Evolutionary conservation across 23 tunicate species (phyloP).

Genomic region (Diplosoma virens): DNA sequence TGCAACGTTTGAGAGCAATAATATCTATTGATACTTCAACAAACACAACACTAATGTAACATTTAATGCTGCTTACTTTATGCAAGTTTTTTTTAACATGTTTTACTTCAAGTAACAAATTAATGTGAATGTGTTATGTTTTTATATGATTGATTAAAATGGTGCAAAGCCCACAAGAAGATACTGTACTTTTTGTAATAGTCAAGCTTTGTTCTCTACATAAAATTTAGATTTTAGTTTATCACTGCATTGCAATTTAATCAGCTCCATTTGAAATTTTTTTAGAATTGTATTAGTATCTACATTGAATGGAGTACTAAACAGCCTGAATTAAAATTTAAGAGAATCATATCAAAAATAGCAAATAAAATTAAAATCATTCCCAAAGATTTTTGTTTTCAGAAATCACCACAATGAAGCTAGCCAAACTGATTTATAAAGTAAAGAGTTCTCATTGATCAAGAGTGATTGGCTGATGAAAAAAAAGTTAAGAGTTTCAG

Average conservation of each 20-base stretch:
- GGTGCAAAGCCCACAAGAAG: background rate
- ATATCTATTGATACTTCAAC: conserved; percentile 1
- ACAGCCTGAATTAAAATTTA: background rate
- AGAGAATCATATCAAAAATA: background rate
- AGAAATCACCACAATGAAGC: too few relatives aligned
- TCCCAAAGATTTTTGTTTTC: too few relatives aligned
- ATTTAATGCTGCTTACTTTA: conserved; percentile 8
- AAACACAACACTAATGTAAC: conserved; percentile 8
- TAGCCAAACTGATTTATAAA: too few relatives aligned
- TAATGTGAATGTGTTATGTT: background rate
- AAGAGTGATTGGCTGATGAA: too few relatives aligned
- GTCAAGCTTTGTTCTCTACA: background rate
- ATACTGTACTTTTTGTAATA: background rate
- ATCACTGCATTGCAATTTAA: background rate
- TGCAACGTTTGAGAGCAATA: background rate
- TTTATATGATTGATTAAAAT: background rate
- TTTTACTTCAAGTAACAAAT: background rate
- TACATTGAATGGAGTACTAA: background rate
- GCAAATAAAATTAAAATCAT: too few relatives aligned
- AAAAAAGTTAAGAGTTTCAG: too few relatives aligned
- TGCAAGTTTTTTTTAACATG: background rate
- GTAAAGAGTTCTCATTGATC: too few relatives aligned
- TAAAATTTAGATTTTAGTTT: background rate
- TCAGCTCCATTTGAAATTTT: background rate
- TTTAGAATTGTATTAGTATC: background rate